phyloP scores from a whole-genome alignment of 1,140 invertebrate species.

The Triops cancriformis region DNA sequence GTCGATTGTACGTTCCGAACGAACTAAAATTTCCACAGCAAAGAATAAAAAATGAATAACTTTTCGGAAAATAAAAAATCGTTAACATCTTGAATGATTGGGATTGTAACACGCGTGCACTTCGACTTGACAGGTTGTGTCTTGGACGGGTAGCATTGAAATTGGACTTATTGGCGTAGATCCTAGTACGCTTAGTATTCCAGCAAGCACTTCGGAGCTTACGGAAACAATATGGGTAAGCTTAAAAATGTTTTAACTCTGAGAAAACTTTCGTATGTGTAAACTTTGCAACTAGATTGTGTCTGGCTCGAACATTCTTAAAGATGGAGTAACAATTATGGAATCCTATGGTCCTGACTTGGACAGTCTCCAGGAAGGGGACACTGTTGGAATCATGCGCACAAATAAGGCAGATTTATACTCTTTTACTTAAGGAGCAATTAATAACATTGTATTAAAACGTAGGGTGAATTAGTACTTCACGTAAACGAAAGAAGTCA shows the following conservation, averaged over 20 bases:
- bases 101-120: background rate
- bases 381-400: conserved; percentile 71
- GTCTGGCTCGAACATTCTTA: conserved; percentile 72
- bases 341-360: conserved; percentile 78
- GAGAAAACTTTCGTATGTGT: conserved; percentile 25
- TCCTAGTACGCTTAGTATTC: conserved; percentile 68
- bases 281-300: conserved; percentile 51
- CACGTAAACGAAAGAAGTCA: conserved; percentile 82
- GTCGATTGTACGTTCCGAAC: no score
- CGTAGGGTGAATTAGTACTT: conserved; percentile 71
- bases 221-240: conserved; percentile 66
- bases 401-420: conserved; percentile 54
- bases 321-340: conserved; percentile 66
- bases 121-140: conserved; percentile 48
- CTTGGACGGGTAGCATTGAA: conserved; percentile 86
- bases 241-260: background rate
- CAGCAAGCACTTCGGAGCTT: conserved; percentile 72
- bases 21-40: no score
- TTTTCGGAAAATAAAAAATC: no score
- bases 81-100: no score
- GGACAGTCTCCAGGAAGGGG: conserved; percentile 72
- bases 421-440: background rate
- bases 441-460: conserved; percentile 26
- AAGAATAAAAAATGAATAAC: no score
- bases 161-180: conserved; percentile 81